Evolutionary conservation across 2,797 vertebrate genomes (phyloP), one percentile per base, ranked within the genome.

Genomic region (Lutjanus argentimaculatus): DNA sequence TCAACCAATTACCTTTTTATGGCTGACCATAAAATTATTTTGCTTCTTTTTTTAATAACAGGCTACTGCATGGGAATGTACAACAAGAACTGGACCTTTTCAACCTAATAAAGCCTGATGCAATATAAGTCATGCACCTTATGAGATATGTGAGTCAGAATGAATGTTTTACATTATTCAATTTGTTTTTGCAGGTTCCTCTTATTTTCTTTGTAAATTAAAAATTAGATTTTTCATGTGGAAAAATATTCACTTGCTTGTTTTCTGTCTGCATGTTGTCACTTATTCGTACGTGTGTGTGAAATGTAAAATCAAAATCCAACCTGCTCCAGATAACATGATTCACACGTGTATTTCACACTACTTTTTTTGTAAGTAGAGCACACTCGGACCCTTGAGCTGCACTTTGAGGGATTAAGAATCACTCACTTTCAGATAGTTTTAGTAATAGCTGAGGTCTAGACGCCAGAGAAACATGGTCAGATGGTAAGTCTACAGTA

Each of bases 401-500:
- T 70, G 79, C 65, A 68, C 80, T 83, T 72, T 77, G 71, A 77
- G 45, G 73, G 79, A 85, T 84, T 89, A 87, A 79, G 79, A 82
- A 79, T 85, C 68, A 70, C 36, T 90, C 65, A 77, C 76, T 85
- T 70, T 88, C 71, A 77, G 77, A 77, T 83, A 84, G 82, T 88
- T 82, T 84, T 66, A 84, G 86, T 87, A 89, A 88, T 83, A 83
- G 83, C 79, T 57, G 58, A 90, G 85, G 64, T 85, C 84, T 63
- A 69, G 69, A 88, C 91, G 90, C 75, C 49, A 67, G 81, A 88
- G 88, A 88, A 88, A 87, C 87, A 52, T 36, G 72, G 68, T 85
- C 73, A 89, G 76, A 87, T 82, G 84, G 85, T 81, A 85, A 87
- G 80, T 93, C 84, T 85, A 89, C 72, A 81, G 89, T 88, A 80